Percentiles rank a stretch among this genome's conserved stretches.
These are phyloP conservation scores for Drosophila villosipedis DNA, from an alignment of 2,888 invertebrate species.

Conservation along the genomic window DNA sequence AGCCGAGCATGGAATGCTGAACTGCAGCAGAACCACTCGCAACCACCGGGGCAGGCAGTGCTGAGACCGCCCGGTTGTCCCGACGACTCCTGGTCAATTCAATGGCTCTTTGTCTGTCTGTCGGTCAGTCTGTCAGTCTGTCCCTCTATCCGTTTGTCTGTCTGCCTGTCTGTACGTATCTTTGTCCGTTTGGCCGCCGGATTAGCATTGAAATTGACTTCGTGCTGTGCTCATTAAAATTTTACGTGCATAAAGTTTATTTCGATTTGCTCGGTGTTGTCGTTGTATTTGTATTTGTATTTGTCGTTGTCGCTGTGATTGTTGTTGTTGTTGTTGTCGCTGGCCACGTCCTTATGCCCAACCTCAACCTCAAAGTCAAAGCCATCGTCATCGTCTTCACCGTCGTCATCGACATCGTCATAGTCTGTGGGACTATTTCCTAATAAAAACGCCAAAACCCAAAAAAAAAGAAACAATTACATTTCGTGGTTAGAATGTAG, in stretches of 20 bases:
- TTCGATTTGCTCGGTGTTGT: constrained; percentile 71
- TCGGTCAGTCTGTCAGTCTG: constrained; percentile 6
- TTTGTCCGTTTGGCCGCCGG: constrained; percentile 68
- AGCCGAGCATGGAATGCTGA: constrained; percentile 19
- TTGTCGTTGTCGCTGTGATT: constrained; percentile 20
- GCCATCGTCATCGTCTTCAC: constrained; percentile 22
- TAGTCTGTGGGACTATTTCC: constrained; percentile 23
- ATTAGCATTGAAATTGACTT: constrained; percentile 81
- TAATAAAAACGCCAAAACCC: constrained; percentile 47
- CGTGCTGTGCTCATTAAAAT: constrained; percentile 81
- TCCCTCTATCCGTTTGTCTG: constrained; percentile 18
- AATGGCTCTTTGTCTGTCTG: constrained; percentile 19
- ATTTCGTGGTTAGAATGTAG: constrained; percentile 59
- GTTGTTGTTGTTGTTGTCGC: constrained; percentile 36
- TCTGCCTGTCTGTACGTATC: constrained; percentile 15
- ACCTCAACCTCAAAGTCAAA: constrained; percentile 47
- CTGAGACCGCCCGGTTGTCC: constrained; percentile 59
- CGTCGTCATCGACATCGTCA: constrained; percentile 14
- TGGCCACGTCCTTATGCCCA: constrained; percentile 59
- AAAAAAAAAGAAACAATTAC: constrained; percentile 53
- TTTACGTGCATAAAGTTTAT: constrained; percentile 81
- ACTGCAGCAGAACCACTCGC: constrained; percentile 10
- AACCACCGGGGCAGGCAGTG: constrained; percentile 11
- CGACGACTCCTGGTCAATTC: constrained; percentile 67
- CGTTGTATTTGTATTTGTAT: constrained; percentile 25